Evolutionary conservation across 2,113 vertebrate species (phyloP).

Genomic region (Percina caprodes): DNA sequence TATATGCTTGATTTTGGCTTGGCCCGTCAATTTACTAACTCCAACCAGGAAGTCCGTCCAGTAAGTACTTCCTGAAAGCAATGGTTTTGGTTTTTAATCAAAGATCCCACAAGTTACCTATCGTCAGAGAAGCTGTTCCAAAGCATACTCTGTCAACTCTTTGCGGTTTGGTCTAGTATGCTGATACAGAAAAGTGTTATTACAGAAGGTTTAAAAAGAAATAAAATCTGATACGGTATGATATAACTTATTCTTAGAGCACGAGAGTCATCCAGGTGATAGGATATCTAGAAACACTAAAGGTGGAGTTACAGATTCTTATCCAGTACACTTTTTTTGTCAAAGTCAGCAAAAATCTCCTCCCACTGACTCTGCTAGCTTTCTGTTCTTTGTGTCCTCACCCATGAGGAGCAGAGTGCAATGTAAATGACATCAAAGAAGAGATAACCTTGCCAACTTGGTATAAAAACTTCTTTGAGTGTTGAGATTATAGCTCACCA

Average conservation of each 20-base stretch:
- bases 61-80: constrained; percentile 84
- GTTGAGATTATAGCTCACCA: too few relatives aligned
- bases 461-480: too few relatives aligned
- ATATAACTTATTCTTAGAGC: not conserved
- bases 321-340: too few relatives aligned
- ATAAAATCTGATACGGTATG: not conserved
- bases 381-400: too few relatives aligned
- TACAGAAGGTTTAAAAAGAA: not conserved
- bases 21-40: constrained; percentile 98
- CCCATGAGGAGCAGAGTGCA: too few relatives aligned
- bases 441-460: too few relatives aligned
- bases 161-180: not conserved
- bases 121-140: not conserved
- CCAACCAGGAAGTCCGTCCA: constrained; percentile 96
- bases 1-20: constrained; percentile 99
- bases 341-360: too few relatives aligned
- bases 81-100: not conserved
- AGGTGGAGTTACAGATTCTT: not conserved
- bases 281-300: not conserved
- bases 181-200: not conserved
- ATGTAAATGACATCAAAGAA: too few relatives aligned
- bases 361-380: too few relatives aligned
- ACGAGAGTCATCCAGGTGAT: not conserved
- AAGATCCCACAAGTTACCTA: not conserved
- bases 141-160: not conserved